Conservation (phyloP, 2,888 invertebrate genomes). For the Chrysodeixis includens region DNA sequence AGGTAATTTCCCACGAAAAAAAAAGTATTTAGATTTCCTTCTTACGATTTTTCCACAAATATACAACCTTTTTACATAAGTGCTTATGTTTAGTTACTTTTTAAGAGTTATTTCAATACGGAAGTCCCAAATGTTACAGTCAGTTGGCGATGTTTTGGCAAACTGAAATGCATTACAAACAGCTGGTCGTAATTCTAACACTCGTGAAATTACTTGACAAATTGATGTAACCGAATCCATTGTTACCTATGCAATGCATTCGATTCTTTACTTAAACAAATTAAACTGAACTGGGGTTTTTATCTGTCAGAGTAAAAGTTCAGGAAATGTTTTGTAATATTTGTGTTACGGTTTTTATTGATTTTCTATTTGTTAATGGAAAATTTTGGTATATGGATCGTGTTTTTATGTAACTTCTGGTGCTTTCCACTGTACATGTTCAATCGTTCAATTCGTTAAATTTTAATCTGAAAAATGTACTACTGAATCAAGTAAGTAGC, state of each 20-base stretch:
- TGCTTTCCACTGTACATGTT: no score
- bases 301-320: background rate
- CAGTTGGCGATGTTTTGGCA: slow-evolving; percentile 13
- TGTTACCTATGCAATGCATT: slow-evolving; percentile 20
- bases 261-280: slow-evolving; percentile 17
- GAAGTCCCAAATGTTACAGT: slow-evolving; percentile 26
- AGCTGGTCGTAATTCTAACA: slow-evolving; percentile 19
- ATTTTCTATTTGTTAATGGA: background rate
- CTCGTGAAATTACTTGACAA: slow-evolving; percentile 35
- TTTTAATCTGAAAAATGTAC: no score
- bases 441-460: no score
- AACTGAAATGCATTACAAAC: slow-evolving; percentile 19
- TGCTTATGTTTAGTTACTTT: background rate
- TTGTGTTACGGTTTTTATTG: background rate
- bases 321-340: background rate
- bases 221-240: slow-evolving; percentile 17
- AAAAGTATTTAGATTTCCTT: no score
- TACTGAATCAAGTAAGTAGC: no score
- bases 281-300: background rate
- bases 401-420: background rate
- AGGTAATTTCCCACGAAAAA: no score
- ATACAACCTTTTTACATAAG: no score
- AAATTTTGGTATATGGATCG: no score
- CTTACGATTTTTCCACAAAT: no score
- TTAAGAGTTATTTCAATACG: background rate